A percentile compares a stretch with the other conserved stretches of the same genome.
Conservation (phyloP, 2,113 vertebrate genomes). For the Rallus limicola region DNA sequence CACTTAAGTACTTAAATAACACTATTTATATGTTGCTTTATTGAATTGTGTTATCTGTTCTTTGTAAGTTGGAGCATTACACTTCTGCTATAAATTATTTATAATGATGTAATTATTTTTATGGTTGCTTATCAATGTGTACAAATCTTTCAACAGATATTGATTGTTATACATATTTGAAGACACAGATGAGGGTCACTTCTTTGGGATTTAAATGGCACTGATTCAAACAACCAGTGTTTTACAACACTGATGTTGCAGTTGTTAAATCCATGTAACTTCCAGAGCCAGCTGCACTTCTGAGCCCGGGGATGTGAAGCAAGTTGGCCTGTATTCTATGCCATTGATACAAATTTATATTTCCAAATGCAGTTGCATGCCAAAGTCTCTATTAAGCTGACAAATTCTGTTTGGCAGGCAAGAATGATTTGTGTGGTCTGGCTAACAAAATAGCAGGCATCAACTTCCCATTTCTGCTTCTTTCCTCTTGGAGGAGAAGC, state of each 20-base stretch:
- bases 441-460: background rate
- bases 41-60: background rate
- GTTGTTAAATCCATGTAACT: background rate
- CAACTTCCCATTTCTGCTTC: background rate
- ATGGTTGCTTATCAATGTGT: fast-evolving
- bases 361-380: background rate
- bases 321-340: background rate
- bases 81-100: background rate
- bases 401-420: background rate
- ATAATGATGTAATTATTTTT: background rate
- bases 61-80: background rate
- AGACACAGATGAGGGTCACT: background rate
- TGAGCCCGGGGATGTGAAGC: background rate
- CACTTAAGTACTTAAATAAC: background rate
- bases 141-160: background rate
- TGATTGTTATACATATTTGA: background rate
- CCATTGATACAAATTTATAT: background rate
- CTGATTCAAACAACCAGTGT: background rate
- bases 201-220: background rate
- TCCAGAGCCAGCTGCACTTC: background rate
- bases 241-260: background rate
- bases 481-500: background rate
- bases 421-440: background rate
- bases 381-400: background rate
- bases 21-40: background rate